A percentile compares a stretch with the other conserved stretches of the same genome.
Evolutionary conservation across 1,140 invertebrate species (phyloP).

Genomic region (Saccostrea glomerata): DNA sequence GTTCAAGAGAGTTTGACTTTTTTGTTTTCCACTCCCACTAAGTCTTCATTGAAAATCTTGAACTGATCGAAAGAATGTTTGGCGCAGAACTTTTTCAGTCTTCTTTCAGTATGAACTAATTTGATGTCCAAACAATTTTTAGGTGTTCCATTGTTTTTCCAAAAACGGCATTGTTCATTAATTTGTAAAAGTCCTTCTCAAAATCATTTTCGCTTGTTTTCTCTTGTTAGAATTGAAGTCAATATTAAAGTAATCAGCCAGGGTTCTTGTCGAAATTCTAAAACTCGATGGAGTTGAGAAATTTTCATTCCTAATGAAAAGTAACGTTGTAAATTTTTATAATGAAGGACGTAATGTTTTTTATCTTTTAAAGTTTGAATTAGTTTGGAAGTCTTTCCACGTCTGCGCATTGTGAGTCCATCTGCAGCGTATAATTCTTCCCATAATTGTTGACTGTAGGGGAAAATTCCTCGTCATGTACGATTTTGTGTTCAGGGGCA

Average conservation of each 20-base stretch:
- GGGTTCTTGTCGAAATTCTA: neutral
- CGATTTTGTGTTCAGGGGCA: slow-evolving; percentile 33
- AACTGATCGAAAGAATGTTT: too few species aligned
- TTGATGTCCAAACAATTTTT: slow-evolving; percentile 72
- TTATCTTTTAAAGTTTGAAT: slow-evolving; percentile 41
- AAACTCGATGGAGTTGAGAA: slow-evolving; percentile 41
- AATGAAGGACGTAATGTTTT: slow-evolving; percentile 40
- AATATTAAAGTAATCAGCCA: slow-evolving; percentile 44
- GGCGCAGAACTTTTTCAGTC: neutral
- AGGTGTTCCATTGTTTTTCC: slow-evolving; percentile 80
- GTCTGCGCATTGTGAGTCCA: neutral
- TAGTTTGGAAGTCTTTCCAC: slow-evolving; percentile 31
- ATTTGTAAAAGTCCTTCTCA: slow-evolving; percentile 66
- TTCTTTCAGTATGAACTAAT: slow-evolving; percentile 49
- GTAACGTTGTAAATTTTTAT: slow-evolving; percentile 48
- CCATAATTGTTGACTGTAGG: slow-evolving; percentile 36
- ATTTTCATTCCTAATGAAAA: slow-evolving; percentile 39
- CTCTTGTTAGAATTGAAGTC: slow-evolving; percentile 39
- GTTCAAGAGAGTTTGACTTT: too few species aligned
- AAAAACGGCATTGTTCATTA: slow-evolving; percentile 77
- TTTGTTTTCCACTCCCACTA: too few species aligned
- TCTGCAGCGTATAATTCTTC: slow-evolving; percentile 38
- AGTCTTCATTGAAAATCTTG: too few species aligned
- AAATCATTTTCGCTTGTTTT: slow-evolving; percentile 64
- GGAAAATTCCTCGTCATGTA: slow-evolving; percentile 27